A percentile compares a stretch with the other conserved stretches of the same genome.
These are phyloP conservation scores for Philaenus spumarius DNA, from an alignment of 1,140 invertebrate genomes.

Conservation along the genomic window DNA sequence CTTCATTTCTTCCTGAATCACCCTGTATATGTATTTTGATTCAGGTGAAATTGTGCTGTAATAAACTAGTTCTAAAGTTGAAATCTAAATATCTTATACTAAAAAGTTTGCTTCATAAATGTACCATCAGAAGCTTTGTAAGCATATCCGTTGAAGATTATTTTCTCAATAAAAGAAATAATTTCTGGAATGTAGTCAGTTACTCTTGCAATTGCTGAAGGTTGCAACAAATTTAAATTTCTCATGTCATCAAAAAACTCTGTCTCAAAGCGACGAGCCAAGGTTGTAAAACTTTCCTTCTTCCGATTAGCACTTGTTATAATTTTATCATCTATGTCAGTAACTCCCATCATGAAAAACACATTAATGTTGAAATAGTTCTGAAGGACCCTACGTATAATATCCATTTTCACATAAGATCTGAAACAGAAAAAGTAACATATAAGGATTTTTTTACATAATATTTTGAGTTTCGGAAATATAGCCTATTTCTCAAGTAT, in stretches of 20 bases:
- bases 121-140: constrained; percentile 59
- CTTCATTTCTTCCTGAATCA: too few species aligned
- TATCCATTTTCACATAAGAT: constrained; percentile 79
- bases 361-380: constrained; percentile 71
- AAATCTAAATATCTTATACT: neutral
- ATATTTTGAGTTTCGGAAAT: too few species aligned
- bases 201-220: constrained; percentile 64
- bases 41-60: too few species aligned
- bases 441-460: too few species aligned
- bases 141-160: constrained; percentile 56
- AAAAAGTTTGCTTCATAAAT: constrained; percentile 22
- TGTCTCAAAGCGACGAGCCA: constrained; percentile 64
- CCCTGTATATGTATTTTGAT: too few species aligned
- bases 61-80: too few species aligned
- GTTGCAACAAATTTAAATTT: constrained; percentile 59
- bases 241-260: constrained; percentile 80
- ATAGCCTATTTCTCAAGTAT: too few species aligned
- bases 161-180: constrained; percentile 60
- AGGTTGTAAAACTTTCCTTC: constrained; percentile 45
- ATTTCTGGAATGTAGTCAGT: constrained; percentile 74
- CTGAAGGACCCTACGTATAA: constrained; percentile 73
- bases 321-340: constrained; percentile 95
- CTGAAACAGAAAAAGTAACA: constrained; percentile 48
- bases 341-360: constrained; percentile 81
- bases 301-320: constrained; percentile 60